Conservation (phyloP, 1,140 invertebrate genomes). For the Notospermus geniculatus region DNA sequence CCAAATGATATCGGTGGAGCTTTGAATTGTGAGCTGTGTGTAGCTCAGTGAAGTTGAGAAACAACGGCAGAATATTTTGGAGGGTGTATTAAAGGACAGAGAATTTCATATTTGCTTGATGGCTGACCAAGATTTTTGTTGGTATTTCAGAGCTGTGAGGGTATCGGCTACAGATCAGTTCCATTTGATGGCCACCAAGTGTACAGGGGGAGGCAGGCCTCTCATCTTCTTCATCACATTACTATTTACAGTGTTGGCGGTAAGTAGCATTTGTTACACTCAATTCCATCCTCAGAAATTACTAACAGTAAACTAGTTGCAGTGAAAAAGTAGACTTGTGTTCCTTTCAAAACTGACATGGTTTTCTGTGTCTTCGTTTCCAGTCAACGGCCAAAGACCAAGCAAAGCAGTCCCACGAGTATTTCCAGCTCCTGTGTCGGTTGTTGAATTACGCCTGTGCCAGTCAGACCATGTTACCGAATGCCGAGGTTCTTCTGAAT, state of each 20-base stretch:
- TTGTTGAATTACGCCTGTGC: conserved; percentile 73
- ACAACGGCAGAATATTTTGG: too few relatives aligned
- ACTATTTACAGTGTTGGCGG: conserved; percentile 68
- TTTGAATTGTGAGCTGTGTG: too few relatives aligned
- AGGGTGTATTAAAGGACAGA: too few relatives aligned
- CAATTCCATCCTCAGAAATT: neutral
- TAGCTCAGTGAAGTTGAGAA: too few relatives aligned
- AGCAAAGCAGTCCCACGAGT: conserved; percentile 78
- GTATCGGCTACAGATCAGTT: conserved; percentile 79
- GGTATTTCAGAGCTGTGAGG: conserved; percentile 61
- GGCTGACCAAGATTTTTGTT: too few relatives aligned
- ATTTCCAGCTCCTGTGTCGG: conserved; percentile 71
- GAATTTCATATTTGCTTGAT: too few relatives aligned
- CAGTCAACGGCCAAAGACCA: conserved; percentile 73
- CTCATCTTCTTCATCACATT: conserved; percentile 74
- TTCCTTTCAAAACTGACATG: too few relatives aligned
- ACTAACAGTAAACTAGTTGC: too few relatives aligned
- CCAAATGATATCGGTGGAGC: too few relatives aligned
- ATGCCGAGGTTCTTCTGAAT: conserved; percentile 69
- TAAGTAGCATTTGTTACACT: conserved; percentile 32
- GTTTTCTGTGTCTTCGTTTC: conserved; percentile 47
- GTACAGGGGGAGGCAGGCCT: conserved; percentile 57
- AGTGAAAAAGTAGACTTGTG: too few relatives aligned
- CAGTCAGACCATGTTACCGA: conserved; percentile 67
- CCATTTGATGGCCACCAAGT: conserved; percentile 74